Evolutionary conservation across 2,113 vertebrate genomes (phyloP).

Genomic region (Petromus typicus): DNA sequence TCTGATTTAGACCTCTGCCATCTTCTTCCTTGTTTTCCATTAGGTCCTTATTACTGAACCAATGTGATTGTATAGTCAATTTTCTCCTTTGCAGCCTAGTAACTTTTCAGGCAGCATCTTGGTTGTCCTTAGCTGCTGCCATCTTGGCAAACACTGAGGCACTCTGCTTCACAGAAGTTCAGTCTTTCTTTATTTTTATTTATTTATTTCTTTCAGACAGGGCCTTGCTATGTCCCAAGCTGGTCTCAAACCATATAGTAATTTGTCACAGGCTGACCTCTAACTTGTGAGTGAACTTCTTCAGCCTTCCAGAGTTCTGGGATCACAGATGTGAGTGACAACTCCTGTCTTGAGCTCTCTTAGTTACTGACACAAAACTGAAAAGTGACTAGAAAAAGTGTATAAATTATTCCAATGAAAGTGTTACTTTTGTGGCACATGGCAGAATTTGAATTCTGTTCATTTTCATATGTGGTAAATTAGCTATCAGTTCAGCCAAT

Average conservation of each 20-base stretch:
- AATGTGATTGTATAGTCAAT: rapidly evolving
- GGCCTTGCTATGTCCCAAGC: neutral
- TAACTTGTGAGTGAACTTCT: neutral
- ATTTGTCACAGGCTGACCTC: neutral
- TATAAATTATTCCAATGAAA: conserved; percentile 38
- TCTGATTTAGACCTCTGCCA: neutral
- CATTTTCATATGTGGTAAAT: neutral
- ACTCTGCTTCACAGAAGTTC: neutral
- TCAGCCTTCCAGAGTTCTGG: neutral
- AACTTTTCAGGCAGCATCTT: neutral
- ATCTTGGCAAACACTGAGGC: neutral
- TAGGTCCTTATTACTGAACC: neutral
- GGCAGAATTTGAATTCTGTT: neutral
- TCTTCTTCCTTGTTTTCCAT: neutral
- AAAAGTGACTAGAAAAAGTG: neutral
- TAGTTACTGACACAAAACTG: neutral
- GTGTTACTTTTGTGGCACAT: neutral
- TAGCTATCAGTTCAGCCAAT: neutral
- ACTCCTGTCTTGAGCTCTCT: neutral
- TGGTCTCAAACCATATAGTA: neutral
- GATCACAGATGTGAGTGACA: neutral
- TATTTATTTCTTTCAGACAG: neutral
- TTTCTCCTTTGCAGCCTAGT: neutral
- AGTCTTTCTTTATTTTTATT: neutral
- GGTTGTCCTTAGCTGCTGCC: neutral